Conservation (phyloP, 2,888 invertebrate genomes). For the Blera fallax region DNA sequence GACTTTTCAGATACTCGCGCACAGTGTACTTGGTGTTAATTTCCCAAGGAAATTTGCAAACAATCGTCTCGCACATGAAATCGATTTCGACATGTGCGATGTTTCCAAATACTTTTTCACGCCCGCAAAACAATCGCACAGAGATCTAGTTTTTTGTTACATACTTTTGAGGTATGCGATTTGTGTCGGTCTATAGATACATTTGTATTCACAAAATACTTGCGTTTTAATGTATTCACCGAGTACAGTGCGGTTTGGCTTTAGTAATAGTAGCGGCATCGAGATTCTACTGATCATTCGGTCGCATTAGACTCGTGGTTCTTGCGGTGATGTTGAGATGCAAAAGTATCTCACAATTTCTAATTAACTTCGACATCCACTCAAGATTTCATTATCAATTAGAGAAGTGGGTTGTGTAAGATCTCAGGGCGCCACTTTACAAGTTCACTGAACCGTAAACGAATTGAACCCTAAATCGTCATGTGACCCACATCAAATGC, state of each 20-base stretch:
- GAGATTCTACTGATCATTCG: not conserved
- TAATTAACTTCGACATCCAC: slow-evolving; percentile 13
- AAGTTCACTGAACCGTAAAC: slow-evolving; percentile 36
- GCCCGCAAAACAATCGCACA: not conserved
- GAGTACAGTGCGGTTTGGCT: not conserved
- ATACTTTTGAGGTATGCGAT: not conserved
- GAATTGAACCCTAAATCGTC: slow-evolving; percentile 5
- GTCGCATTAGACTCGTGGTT: slow-evolving; percentile 15
- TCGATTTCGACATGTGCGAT: not conserved
- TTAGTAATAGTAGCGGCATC: not conserved
- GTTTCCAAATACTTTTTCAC: not conserved
- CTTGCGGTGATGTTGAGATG: not conserved
- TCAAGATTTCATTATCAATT: slow-evolving; percentile 14
- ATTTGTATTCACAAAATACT: not conserved
- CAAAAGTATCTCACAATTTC: not conserved
- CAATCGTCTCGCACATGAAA: not conserved
- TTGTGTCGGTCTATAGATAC: too few relatives aligned
- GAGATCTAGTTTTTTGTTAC: slow-evolving; percentile 2
- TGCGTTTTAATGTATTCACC: not conserved
- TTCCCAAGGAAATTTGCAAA: slow-evolving; percentile 24
- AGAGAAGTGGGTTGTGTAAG: slow-evolving; percentile 12
- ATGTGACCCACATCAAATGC: slow-evolving; percentile 35
- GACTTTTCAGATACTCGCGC: not conserved
- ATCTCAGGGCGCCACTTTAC: slow-evolving; percentile 19
- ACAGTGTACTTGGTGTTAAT: not conserved